Base-by-base conservation (phyloP, 2,888 invertebrate genomes). In the Coelopa pilipes region DNA sequence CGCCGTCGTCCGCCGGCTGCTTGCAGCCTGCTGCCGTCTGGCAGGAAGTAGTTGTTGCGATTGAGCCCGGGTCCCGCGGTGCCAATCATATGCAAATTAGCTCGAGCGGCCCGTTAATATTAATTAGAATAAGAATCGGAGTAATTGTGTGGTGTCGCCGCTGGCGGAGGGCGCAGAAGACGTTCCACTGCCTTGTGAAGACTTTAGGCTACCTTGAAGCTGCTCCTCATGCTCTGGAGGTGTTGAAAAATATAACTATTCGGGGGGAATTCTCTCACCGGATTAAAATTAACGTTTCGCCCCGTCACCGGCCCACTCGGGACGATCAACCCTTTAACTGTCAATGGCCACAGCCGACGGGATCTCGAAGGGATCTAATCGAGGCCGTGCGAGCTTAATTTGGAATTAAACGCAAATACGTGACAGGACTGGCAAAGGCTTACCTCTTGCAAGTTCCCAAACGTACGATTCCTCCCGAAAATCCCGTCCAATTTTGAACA, bases 1-100 rank as follows among this genome's bases (percentile, higher is more conserved):
- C n/a, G n/a, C n/a, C n/a, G n/a, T n/a, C n/a, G n/a, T n/a, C n/a
- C n/a, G n/a, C n/a, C n/a, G n/a, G n/a, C n/a, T n/a, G n/a, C n/a
- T n/a, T n/a, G n/a, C n/a, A n/a, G n/a, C n/a, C n/a, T n/a, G n/a
- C 62, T 34, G 34, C 45, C 11, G 57, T 45, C 57, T 57, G 70
- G 24, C 70, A 70, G 70, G 70, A 70, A 66, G 19, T 50, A 46
- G 69, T 69, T 69, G 57, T 17, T 46, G 57, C 15, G 50, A 53
- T 3, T 10, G 53, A 21, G 60, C 15, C 59, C 19, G 47, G n/a
- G 47, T 75, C 75, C 75, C 69, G 72, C 49, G 19, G 76, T 50
- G 76, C 67, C 76, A 76, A 50, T 76, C 74, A 73, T 76, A 76
- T 76, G 76, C 69, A 76, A 76, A 76, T 76, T 76, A 73, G 76